Percentiles rank a stretch among this genome's conserved stretches.
Conservation (phyloP, 1,140 invertebrate genomes). For the Panagrolaimus sp. region DNA sequence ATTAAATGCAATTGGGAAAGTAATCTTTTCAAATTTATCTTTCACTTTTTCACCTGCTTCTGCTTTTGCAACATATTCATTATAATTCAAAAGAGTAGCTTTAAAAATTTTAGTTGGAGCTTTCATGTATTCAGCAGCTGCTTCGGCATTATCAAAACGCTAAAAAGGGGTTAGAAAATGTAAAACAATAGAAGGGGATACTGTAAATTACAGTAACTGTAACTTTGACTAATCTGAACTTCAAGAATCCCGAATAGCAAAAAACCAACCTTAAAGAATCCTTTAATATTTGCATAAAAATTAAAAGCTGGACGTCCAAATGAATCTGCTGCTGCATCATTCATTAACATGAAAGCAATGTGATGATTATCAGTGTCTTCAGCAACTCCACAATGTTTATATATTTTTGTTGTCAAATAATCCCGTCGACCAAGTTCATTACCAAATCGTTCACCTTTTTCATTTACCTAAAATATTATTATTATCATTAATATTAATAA, state of each 20-base stretch:
- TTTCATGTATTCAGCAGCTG: constrained; percentile 41
- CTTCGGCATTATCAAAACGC: constrained; percentile 48
- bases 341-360: constrained; percentile 57
- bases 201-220: no score
- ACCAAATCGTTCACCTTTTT: constrained; percentile 56
- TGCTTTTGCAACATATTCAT: constrained; percentile 38
- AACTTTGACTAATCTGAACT: no score
- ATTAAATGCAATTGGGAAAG: constrained; percentile 53
- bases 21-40: constrained; percentile 55
- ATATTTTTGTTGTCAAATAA: constrained; percentile 52
- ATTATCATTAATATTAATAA: constrained; percentile 1
- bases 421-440: constrained; percentile 59
- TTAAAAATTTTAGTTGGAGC: constrained; percentile 27
- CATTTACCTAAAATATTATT: constrained; percentile 46
- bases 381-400: constrained; percentile 43
- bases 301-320: constrained; percentile 59
- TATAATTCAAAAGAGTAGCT: constrained; percentile 51
- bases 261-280: constrained; percentile 47
- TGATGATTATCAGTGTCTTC: constrained; percentile 25
- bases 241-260: no score
- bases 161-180: constrained; percentile 27
- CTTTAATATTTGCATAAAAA: constrained; percentile 58
- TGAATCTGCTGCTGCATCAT: constrained; percentile 49
- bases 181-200: no score
- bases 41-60: constrained; percentile 25